phyloP scores from a whole-genome alignment of 2,888 invertebrate species.

The Margaritifera margaritifera region DNA sequence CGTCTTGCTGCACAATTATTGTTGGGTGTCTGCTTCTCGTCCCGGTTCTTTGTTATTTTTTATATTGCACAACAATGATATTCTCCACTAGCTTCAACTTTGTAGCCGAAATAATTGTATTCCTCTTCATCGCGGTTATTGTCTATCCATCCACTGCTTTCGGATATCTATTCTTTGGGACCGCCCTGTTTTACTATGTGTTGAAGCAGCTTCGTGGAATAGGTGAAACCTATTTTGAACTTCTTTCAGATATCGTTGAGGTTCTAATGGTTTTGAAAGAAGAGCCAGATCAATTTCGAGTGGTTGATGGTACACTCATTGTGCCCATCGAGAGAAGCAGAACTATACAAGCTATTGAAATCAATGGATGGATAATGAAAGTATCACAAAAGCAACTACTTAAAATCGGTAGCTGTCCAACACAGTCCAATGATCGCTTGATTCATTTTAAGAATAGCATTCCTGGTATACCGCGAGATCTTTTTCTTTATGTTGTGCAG shows the following conservation, averaged over 20 bases:
- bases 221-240: slow-evolving; percentile 17
- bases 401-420: too few relatives aligned
- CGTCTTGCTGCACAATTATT: too few relatives aligned
- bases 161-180: slow-evolving; percentile 25
- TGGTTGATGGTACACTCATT: slow-evolving; percentile 10
- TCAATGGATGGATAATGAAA: too few relatives aligned
- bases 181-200: slow-evolving; percentile 17
- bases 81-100: slow-evolving; percentile 21
- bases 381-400: too few relatives aligned
- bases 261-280: slow-evolving; percentile 6
- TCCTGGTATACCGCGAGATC: slow-evolving; percentile 12
- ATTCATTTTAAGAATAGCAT: slow-evolving; percentile 9
- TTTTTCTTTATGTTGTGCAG: slow-evolving; percentile 14
- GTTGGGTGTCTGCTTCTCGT: background rate
- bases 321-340: too few relatives aligned
- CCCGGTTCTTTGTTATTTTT: slow-evolving; percentile 5
- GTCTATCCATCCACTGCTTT: slow-evolving; percentile 21
- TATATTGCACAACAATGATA: too few relatives aligned
- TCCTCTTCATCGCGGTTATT: slow-evolving; percentile 21
- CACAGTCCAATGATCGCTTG: too few relatives aligned
- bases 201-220: slow-evolving; percentile 8
- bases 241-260: slow-evolving; percentile 21
- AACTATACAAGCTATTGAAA: too few relatives aligned
- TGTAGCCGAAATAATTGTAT: slow-evolving; percentile 14
- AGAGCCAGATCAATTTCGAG: background rate